Evolutionary conservation across 2,797 vertebrate species (phyloP), one percentile per base, ranked within the genome.

Genomic region (Liparis tanakae): DNA sequence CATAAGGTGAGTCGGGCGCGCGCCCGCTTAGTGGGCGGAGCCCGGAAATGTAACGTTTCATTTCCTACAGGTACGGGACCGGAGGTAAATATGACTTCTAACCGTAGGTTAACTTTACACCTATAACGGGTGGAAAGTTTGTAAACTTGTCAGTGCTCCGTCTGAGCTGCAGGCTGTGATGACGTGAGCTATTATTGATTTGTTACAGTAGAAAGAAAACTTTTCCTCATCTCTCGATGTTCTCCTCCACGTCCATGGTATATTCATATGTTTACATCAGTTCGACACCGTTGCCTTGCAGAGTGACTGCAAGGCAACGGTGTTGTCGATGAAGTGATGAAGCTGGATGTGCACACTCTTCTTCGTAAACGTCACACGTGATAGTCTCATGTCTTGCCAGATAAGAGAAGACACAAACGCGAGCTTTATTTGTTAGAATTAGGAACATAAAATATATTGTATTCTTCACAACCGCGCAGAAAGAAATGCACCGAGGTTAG

Each of bases 21-120:
- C 61, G 30, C 60, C 41, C 8, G 34, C 14, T 22, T 9, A 13
- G 33, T 74, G 80, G 86, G 86, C 54, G 83, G 65, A 17, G 75
- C 67, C 51, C 4, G 15, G 8, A 15, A 14, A 1, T 48, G 44
- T 51, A 73, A 51, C 1, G 63, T 34, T 60, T 13, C 59, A 5
- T 36, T 20, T 36, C 8, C 48, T 12, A 70, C 85, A 90, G 85
- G 88, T 90, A 82, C 18, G 56, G 2, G 10, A 74, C 8, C 15
- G 0, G 0, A 81, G 83, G 84, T 86, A 83, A 79, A 72, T 43
- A 37, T 13, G 7, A 53, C 8, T n/a, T 37, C 0, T 48, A 5
- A 5, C 5, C 57, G 2, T 30, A 30, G 25, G 25, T 30, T 30
- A 30, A 30, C 25, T 30, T 30, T 30, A 30, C 1, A 43, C 20